Conservation (phyloP, 2,888 invertebrate genomes). For the Boloria euphrosyne region DNA sequence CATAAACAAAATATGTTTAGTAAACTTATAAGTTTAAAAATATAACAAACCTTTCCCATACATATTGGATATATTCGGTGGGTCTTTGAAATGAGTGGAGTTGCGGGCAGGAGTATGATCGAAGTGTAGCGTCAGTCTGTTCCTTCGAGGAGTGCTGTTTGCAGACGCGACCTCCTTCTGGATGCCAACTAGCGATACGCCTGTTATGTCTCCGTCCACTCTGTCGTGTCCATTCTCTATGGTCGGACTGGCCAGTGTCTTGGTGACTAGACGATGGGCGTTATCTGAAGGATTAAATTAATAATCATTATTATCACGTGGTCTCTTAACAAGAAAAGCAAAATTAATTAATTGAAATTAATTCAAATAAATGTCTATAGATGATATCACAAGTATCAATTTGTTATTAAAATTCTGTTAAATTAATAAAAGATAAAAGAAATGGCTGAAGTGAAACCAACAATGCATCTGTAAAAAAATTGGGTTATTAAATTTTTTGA, state of each 20-base stretch:
- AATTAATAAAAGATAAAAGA: no score
- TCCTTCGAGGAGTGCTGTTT: conserved; percentile 80
- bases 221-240: conserved; percentile 68
- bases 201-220: conserved; percentile 61
- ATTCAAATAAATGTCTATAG: no score
- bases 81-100: conserved; percentile 89
- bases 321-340: no score
- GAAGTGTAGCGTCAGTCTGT: conserved; percentile 87
- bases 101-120: conserved; percentile 87
- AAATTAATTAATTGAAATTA: no score
- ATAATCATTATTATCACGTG: no score
- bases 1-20: no score
- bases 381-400: no score
- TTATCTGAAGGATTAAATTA: conserved; percentile 83
- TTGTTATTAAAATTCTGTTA: no score
- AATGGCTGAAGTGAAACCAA: no score
- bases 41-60: conserved; percentile 68
- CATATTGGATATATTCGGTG: conserved; percentile 69
- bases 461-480: no score
- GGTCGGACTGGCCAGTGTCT: conserved; percentile 62
- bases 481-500: no score
- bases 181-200: conserved; percentile 36
- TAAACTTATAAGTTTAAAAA: not conserved
- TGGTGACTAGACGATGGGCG: conserved; percentile 85
- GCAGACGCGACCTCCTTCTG: conserved; percentile 63